These are phyloP conservation scores for Mongoloraphidia duomilia DNA, from an alignment of 2,888 invertebrate genomes.

Conservation along the genomic window DNA sequence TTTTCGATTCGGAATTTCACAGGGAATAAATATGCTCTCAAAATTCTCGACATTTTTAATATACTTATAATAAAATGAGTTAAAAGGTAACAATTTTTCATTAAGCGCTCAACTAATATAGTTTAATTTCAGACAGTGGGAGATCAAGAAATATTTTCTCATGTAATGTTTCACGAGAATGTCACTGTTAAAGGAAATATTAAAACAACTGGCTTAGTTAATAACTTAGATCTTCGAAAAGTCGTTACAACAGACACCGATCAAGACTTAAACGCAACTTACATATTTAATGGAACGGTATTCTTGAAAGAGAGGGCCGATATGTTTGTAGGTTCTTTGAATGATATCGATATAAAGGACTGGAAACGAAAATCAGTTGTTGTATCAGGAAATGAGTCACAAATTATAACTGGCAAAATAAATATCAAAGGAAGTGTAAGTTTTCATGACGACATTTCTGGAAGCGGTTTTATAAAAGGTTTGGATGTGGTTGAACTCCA, in stretches of 20 bases:
- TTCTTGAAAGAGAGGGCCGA: slow-evolving; percentile 1
- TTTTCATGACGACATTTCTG: slow-evolving; percentile 25
- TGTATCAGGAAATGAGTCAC: slow-evolving; percentile 21
- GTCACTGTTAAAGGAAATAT: slow-evolving; percentile 24
- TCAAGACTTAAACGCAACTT: slow-evolving; percentile 23
- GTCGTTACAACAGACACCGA: slow-evolving; percentile 28
- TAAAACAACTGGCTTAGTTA: slow-evolving; percentile 23
- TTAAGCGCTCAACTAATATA: not conserved
- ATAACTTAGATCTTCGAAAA: slow-evolving; percentile 24
- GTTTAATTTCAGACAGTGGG: slow-evolving; percentile 18
- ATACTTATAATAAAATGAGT: not conserved
- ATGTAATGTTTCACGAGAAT: slow-evolving; percentile 27
- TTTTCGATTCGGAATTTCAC: not conserved
- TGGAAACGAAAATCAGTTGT: slow-evolving; percentile 31
- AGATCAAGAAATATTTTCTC: slow-evolving; percentile 28
- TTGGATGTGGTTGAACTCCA: slow-evolving; percentile 18
- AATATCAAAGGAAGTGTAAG: slow-evolving; percentile 25
- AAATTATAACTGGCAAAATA: slow-evolving; percentile 35
- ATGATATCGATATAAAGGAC: slow-evolving; percentile 19
- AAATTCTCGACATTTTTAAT: not conserved
- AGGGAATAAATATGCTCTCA: not conserved
- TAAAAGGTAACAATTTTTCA: not conserved
- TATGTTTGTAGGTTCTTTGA: not conserved
- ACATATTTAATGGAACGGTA: slow-evolving; percentile 22
- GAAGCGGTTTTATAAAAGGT: slow-evolving; percentile 24